Evolutionary conservation across 2,797 vertebrate genomes (phyloP), one percentile per base, ranked within the genome.

Genomic region (Arrhamphus sclerolepis): DNA sequence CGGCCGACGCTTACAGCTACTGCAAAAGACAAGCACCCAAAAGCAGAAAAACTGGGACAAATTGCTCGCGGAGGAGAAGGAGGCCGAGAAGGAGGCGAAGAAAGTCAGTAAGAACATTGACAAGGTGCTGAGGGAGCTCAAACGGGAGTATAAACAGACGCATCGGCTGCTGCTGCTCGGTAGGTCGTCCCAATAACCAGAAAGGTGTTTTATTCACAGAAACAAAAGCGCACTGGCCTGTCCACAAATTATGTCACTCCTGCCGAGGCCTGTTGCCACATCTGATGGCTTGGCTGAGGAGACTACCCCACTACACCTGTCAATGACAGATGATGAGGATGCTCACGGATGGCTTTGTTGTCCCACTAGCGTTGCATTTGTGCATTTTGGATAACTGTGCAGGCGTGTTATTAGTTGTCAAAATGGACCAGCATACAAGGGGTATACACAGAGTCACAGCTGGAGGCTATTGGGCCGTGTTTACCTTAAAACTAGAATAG

Each of bases 91-190:
- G 83, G 95, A 98, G 88, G 96, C 96, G 67, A 93, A 92, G 87
- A 96, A 93, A 93, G 94, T 96, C 86, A 98, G 96, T 85, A 95
- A 94, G 86, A 93, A 83, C 70, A 97, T 97, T 81, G 97, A 98
- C 93, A 88, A 93, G 78, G 92, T 87, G 78, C 93, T 98, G 29
- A 96, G 95, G 84, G 94, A 96, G 88, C 95, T 96, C 61, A 96
- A 95, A 75, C 91, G 94, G 76, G 96, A 98, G 85, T 96, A 97
- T 70, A 97, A 95, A 85, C 96, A 94, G 89, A 97, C 96, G 3
- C 96, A 97, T 85, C 93, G 96, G 77, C 94, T 98, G 84, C 95
- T 98, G 73, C 92, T 98, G 76, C 92, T 98, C 67, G 97, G 97
- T 97, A 94, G 78, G 95, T 92, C 18, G 17, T 18, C 56, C 18